Evolutionary conservation across 1,140 invertebrate genomes (phyloP).

Genomic region (Venturia canescens): DNA sequence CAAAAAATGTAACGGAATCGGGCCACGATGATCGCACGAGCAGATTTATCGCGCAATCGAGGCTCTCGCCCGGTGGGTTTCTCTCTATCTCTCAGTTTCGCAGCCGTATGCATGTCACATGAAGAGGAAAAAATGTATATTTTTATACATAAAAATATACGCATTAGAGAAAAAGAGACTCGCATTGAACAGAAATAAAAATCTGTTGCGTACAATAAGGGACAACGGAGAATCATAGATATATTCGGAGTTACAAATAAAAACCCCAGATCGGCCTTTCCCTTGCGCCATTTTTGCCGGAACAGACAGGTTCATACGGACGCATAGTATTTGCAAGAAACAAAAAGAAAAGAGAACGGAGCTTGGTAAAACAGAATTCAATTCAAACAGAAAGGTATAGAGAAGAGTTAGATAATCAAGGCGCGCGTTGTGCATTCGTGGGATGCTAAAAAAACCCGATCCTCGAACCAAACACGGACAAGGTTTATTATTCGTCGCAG

Average conservation of each 20-base stretch:
- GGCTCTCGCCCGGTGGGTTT: not conserved
- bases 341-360: conserved; percentile 20
- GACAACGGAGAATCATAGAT: not conserved
- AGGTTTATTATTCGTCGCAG: not conserved
- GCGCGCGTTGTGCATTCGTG: not conserved
- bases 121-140: too few relatives aligned
- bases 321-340: not conserved
- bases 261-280: conserved; percentile 10
- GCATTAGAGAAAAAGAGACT: too few relatives aligned
- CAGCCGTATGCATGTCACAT: too few relatives aligned
- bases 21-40: not conserved
- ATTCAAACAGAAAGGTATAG: not conserved
- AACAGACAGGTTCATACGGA: not conserved
- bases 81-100: not conserved
- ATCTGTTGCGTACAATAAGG: not conserved
- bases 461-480: conserved; percentile 27
- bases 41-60: conserved; percentile 10
- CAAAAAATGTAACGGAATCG: not conserved
- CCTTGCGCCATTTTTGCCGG: conserved; percentile 6
- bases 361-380: not conserved
- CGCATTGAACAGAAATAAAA: not conserved
- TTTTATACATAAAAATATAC: too few relatives aligned
- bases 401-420: conserved; percentile 45
- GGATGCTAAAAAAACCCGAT: too few relatives aligned
- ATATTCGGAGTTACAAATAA: not conserved